A percentile compares a stretch with the other conserved stretches of the same genome.
phyloP scores from a whole-genome alignment of 2,888 invertebrate genomes.

The Cerceris ruficornis region DNA sequence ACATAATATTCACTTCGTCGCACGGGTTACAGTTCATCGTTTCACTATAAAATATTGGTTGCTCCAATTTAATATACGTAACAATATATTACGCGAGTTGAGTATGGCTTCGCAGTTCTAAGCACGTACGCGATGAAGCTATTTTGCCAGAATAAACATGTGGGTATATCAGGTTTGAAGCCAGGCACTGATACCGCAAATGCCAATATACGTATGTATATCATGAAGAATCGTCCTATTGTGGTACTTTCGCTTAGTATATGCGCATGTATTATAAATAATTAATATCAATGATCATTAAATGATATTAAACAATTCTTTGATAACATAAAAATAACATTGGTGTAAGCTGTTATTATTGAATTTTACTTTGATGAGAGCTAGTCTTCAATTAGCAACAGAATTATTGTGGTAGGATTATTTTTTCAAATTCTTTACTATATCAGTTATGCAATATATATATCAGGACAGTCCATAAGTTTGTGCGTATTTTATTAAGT shows the following conservation, averaged over 20 bases:
- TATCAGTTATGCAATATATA: no score
- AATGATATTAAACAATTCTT: no score
- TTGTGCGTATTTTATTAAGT: no score
- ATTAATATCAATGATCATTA: no score
- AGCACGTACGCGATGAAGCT: constrained; percentile 44
- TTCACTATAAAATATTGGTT: constrained; percentile 26
- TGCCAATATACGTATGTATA: constrained; percentile 4
- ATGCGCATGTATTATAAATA: not conserved
- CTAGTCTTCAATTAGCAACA: no score
- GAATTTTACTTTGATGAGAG: no score
- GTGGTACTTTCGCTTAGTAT: not conserved
- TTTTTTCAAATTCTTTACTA: no score
- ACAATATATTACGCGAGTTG: constrained; percentile 17
- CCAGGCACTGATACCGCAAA: constrained; percentile 15
- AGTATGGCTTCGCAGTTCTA: constrained; percentile 36
- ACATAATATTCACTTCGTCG: no score
- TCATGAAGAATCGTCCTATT: constrained; percentile 4
- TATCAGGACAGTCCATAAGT: no score
- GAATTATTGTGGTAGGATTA: no score
- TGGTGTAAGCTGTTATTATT: no score
- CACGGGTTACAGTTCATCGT: not conserved
- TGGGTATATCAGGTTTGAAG: constrained; percentile 5
- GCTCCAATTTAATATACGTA: constrained; percentile 6
- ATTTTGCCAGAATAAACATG: constrained; percentile 25
- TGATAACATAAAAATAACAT: no score